Conservation (phyloP, 2,113 vertebrate genomes). For the Hippoglossus stenolepis region DNA sequence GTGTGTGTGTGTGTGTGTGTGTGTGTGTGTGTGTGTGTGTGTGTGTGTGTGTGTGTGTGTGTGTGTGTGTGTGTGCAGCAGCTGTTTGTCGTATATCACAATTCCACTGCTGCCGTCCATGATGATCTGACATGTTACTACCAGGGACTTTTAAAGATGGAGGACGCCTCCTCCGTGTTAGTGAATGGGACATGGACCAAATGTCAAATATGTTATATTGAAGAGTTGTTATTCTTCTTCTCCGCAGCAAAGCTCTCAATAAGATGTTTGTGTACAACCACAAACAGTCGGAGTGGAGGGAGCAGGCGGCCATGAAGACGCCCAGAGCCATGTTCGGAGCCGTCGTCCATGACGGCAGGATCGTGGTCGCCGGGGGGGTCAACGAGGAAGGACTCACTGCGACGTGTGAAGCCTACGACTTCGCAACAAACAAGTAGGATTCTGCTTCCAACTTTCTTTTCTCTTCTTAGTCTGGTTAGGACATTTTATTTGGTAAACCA, state of each 20-base stretch:
- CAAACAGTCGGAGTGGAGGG: constrained; percentile 97
- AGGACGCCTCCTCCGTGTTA: background rate
- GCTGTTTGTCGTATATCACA: constrained; percentile 66
- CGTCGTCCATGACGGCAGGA: constrained; percentile 89
- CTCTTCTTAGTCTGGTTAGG: background rate
- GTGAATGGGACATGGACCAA: too few relatives aligned
- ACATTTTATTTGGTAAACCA: too few relatives aligned
- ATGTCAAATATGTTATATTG: too few relatives aligned
- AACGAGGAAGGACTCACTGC: constrained; percentile 94
- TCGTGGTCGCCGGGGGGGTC: constrained; percentile 92
- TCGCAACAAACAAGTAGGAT: constrained; percentile 92
- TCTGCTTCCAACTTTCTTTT: background rate
- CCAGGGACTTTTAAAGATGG: constrained; percentile 1
- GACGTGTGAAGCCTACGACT: constrained; percentile 90
- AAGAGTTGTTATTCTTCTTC: too few relatives aligned
- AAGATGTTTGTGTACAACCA: constrained; percentile 94
- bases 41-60: background rate
- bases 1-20: too few relatives aligned
- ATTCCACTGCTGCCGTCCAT: constrained; percentile 12
- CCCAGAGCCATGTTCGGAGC: constrained; percentile 96
- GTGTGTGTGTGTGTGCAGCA: constrained; percentile 34
- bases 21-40: too few relatives aligned
- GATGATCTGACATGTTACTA: background rate
- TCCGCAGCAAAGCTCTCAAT: constrained; percentile 92
- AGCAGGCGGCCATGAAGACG: constrained; percentile 94